A percentile compares a stretch with the other conserved stretches of the same genome.
These are phyloP conservation scores for Drosophila punjabiensis DNA, from an alignment of 1,140 invertebrate genomes.

Conservation along the genomic window DNA sequence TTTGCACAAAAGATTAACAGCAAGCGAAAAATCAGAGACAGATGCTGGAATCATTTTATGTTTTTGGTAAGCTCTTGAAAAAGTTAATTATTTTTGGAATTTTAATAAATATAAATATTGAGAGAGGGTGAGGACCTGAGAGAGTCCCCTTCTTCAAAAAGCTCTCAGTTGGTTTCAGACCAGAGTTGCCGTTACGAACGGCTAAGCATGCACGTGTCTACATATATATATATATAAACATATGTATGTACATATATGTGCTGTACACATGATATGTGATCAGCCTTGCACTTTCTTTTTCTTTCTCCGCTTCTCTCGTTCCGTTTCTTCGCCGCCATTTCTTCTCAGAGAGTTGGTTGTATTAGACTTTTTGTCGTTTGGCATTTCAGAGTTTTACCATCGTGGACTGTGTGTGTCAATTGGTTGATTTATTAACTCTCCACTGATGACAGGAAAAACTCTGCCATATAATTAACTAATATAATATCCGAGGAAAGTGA, in stretches of 20 bases:
- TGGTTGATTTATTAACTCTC: constrained; percentile 61
- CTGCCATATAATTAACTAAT: constrained; percentile 47
- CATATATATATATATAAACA: not conserved
- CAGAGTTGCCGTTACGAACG: constrained; percentile 29
- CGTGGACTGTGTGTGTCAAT: constrained; percentile 37
- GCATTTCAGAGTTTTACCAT: constrained; percentile 24
- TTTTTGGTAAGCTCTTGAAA: constrained; percentile 18
- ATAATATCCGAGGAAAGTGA: constrained; percentile 52
- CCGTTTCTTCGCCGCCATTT: constrained; percentile 38
- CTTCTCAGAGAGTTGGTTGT: constrained; percentile 33
- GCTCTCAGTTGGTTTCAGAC: constrained; percentile 25
- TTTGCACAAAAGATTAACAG: constrained; percentile 48
- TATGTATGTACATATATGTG: not conserved
- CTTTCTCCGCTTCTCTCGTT: constrained; percentile 45
- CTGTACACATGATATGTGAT: constrained; percentile 44
- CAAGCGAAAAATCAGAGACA: constrained; percentile 9
- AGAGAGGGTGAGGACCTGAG: constrained; percentile 19
- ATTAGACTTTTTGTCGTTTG: constrained; percentile 28
- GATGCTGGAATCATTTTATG: constrained; percentile 1
- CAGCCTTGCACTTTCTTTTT: constrained; percentile 62
- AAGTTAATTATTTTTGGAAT: constrained; percentile 19
- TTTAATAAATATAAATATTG: not conserved
- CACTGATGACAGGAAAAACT: constrained; percentile 44
- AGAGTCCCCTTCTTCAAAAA: constrained; percentile 17
- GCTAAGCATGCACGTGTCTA: constrained; percentile 12